A percentile compares a stretch with the other conserved stretches of the same genome.
Evolutionary conservation across 2,113 vertebrate species (phyloP).

Genomic region (Peromyscus maniculatus): DNA sequence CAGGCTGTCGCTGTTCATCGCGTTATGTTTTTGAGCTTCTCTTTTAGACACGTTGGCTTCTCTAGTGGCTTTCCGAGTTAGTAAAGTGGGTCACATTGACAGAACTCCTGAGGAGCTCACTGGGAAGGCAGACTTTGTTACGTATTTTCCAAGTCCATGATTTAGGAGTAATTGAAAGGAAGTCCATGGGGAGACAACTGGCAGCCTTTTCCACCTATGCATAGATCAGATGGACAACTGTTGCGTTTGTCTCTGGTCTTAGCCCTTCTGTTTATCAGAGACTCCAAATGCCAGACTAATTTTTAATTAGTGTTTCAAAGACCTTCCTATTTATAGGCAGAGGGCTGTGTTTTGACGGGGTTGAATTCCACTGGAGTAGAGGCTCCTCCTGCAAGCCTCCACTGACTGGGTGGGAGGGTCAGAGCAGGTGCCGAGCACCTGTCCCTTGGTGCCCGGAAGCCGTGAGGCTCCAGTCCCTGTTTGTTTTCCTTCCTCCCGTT

Average conservation of each 20-base stretch:
- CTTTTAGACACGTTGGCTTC: background rate
- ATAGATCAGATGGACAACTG: background rate
- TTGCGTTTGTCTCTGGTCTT: conserved; percentile 76
- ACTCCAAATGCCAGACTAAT: conserved; percentile 84
- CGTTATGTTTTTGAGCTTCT: background rate
- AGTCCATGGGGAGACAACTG: background rate
- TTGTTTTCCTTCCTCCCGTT: background rate
- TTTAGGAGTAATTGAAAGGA: background rate
- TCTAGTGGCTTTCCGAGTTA: conserved; percentile 52
- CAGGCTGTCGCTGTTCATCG: background rate
- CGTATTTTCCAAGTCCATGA: conserved; percentile 11
- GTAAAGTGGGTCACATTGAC: background rate
- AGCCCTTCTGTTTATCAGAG: conserved; percentile 79
- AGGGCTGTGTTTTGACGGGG: conserved; percentile 85
- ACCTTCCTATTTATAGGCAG: conserved; percentile 86
- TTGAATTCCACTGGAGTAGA: conserved; percentile 85
- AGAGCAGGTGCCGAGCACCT: conserved; percentile 75
- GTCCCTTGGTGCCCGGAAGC: conserved; percentile 69
- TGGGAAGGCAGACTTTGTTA: background rate
- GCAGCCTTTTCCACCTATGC: conserved; percentile 55
- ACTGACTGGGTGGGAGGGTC: conserved; percentile 76
- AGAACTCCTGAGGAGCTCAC: conserved; percentile 29
- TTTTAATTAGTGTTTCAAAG: conserved; percentile 87
- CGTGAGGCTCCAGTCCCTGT: conserved; percentile 14
- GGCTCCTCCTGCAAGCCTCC: conserved; percentile 82